These are phyloP conservation scores for Chaetops frenatus DNA, from an alignment of 2,113 vertebrate genomes.

Conservation along the genomic window DNA sequence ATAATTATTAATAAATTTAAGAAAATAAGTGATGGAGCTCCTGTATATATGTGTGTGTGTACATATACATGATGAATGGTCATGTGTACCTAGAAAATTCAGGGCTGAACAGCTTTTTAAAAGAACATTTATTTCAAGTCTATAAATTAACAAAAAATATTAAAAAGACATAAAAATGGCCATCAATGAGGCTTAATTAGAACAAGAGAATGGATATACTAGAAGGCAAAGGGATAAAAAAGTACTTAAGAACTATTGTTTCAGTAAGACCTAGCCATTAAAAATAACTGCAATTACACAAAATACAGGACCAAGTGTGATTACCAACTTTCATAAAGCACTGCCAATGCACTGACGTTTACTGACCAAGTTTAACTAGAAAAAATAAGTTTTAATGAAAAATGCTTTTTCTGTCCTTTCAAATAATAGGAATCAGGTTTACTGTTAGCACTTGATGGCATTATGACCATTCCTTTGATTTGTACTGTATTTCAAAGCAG, in stretches of 20 bases:
- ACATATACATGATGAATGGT: background rate
- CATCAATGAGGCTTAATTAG: background rate
- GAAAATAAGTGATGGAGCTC: background rate
- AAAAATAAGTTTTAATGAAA: background rate
- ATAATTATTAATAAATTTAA: background rate
- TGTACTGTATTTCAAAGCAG: background rate
- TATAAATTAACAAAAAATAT: background rate
- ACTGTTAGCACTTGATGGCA: background rate
- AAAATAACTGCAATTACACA: background rate
- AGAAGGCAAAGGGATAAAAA: background rate
- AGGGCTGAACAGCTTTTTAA: background rate
- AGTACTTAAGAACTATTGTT: background rate
- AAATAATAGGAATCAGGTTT: background rate
- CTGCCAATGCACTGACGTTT: background rate
- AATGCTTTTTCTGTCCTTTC: background rate
- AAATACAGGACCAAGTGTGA: background rate
- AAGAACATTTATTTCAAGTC: background rate
- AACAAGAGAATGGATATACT: background rate
- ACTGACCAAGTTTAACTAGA: background rate
- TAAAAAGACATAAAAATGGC: background rate
- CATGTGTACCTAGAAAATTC: background rate
- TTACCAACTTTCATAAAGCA: background rate
- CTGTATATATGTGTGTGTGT: fast-evolving
- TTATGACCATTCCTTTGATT: background rate
- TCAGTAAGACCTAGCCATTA: background rate